These are phyloP conservation scores for Sipha maydis DNA, from an alignment of 2,888 invertebrate species.

Conservation along the genomic window DNA sequence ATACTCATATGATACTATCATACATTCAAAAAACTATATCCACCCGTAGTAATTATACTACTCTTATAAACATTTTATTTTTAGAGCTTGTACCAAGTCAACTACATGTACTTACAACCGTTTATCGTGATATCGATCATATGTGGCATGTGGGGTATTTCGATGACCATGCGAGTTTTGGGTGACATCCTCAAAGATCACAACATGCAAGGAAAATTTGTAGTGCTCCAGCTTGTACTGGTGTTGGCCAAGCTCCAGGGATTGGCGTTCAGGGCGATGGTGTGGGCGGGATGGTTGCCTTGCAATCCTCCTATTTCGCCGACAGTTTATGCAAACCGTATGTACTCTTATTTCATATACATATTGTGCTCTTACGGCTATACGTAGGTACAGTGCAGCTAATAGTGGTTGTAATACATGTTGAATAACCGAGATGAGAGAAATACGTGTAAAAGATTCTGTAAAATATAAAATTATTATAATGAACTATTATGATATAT, in stretches of 20 bases:
- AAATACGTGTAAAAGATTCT: no score
- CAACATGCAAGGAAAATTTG: constrained; percentile 68
- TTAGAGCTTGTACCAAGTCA: constrained; percentile 72
- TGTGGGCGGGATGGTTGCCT: constrained; percentile 72
- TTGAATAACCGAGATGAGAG: no score
- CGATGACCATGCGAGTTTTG: constrained; percentile 74
- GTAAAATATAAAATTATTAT: no score
- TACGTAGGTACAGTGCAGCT: no score
- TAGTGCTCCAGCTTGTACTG: constrained; percentile 74
- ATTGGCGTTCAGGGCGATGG: constrained; percentile 72
- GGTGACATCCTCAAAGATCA: constrained; percentile 68
- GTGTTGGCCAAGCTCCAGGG: constrained; percentile 77
- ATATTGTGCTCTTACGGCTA: no score
- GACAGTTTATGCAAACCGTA: constrained; percentile 75
- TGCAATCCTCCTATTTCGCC: constrained; percentile 76
- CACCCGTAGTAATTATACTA: constrained; percentile 27
- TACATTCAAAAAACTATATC: background rate
- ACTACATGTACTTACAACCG: constrained; percentile 75
- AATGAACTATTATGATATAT: no score
- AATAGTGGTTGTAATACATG: no score
- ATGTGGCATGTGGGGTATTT: constrained; percentile 77
- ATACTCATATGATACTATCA: background rate
- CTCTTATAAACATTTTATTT: background rate
- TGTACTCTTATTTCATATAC: constrained; percentile 66
- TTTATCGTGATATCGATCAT: constrained; percentile 75